Percentiles rank a stretch among this genome's conserved stretches.
These are phyloP conservation scores for Chloroceryle amazona DNA, from an alignment of 2,797 vertebrate genomes.

Conservation along the genomic window DNA sequence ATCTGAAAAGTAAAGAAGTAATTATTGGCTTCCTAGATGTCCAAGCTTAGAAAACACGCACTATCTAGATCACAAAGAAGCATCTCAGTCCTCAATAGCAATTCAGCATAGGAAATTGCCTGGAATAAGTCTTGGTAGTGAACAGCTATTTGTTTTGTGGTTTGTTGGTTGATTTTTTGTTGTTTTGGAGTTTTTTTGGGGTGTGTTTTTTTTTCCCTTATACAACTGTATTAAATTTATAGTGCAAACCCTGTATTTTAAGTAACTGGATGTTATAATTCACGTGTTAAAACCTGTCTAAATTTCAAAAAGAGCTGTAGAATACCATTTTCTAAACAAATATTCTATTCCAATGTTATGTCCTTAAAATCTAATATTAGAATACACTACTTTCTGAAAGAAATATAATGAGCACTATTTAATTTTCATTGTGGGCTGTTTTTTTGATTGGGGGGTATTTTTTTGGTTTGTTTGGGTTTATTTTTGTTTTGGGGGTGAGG, in stretches of 20 bases:
- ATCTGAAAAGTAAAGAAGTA: background rate
- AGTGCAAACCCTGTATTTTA: background rate
- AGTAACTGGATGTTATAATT: background rate
- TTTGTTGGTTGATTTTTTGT: no score
- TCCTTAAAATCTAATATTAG: background rate
- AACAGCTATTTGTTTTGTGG: rapidly evolving
- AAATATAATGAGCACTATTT: background rate
- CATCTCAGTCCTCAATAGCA: background rate
- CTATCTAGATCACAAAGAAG: background rate
- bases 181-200: no score
- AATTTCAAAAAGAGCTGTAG: background rate
- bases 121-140: background rate
- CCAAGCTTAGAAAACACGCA: background rate
- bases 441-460: no score
- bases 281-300: background rate
- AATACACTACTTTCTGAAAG: background rate
- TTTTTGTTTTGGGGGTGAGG: background rate
- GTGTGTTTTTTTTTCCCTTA: background rate
- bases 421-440: no score
- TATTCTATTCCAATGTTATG: background rate
- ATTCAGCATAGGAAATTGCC: background rate
- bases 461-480: background rate
- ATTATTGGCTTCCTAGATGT: background rate
- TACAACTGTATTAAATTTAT: background rate
- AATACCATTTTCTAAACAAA: background rate